These are phyloP conservation scores for Henicopernis longicauda DNA, from an alignment of 2,113 vertebrate species.

Conservation along the genomic window DNA sequence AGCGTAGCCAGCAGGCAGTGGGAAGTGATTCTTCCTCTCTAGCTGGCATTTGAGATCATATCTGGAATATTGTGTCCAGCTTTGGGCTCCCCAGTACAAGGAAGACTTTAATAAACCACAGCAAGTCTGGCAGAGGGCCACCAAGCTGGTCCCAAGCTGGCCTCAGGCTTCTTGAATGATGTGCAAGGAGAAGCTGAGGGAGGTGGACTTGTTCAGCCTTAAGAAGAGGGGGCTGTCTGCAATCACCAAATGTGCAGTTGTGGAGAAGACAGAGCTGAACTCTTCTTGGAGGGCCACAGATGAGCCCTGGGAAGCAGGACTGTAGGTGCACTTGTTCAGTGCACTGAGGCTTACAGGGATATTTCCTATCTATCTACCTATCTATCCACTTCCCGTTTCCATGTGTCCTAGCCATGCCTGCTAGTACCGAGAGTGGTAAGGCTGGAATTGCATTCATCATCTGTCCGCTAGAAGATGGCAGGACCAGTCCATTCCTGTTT, in stretches of 20 bases:
- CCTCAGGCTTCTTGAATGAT: neutral
- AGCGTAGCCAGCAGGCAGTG: neutral
- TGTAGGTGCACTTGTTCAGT: neutral
- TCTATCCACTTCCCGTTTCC: neutral
- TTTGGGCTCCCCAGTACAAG: neutral
- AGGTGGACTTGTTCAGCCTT: neutral
- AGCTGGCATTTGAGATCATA: neutral
- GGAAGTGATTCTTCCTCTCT: neutral
- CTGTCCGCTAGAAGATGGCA: neutral
- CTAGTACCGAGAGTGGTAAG: neutral
- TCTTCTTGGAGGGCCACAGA: neutral
- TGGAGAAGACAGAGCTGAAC: neutral
- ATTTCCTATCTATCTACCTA: neutral
- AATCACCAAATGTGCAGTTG: neutral
- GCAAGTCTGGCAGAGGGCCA: neutral
- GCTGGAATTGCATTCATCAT: neutral
- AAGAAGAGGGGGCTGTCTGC: neutral
- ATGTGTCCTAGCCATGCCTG: neutral
- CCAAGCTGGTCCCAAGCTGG: neutral
- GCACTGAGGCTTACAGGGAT: neutral
- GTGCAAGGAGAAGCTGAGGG: neutral
- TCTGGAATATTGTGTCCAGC: neutral
- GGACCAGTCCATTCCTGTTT: neutral
- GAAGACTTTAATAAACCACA: neutral
- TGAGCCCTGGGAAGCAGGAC: neutral